phyloP scores from a whole-genome alignment of 1,140 invertebrate species.

The Caenorhabditis elegans region WBcel235 BX284605.5:18830001-18830500 shows the following conservation, averaged over 20 bases:
- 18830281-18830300: slow-evolving; percentile 38
- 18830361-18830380: too few species aligned
- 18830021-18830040: too few species aligned
- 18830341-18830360: too few species aligned
- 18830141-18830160: slow-evolving; percentile 51
- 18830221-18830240: slow-evolving; percentile 53
- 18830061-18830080: too few species aligned
- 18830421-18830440: slow-evolving; percentile 3
- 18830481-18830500: slow-evolving; percentile 42
- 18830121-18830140: too few species aligned
- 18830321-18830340: too few species aligned
- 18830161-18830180: slow-evolving; percentile 52
- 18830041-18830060: too few species aligned
- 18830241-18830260: slow-evolving; percentile 44
- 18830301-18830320: slow-evolving; percentile 35
- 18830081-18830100: too few species aligned
- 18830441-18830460: slow-evolving; percentile 17
- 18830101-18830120: too few species aligned
- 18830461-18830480: slow-evolving; percentile 44
- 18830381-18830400: too few species aligned
- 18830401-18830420: neutral
- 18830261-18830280: slow-evolving; percentile 45
- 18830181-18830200: slow-evolving; percentile 49
- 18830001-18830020: too few species aligned
- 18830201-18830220: slow-evolving; percentile 61